phyloP scores from a whole-genome alignment of 2,113 vertebrate genomes.

The Porphyrio hochstetteri region DNA sequence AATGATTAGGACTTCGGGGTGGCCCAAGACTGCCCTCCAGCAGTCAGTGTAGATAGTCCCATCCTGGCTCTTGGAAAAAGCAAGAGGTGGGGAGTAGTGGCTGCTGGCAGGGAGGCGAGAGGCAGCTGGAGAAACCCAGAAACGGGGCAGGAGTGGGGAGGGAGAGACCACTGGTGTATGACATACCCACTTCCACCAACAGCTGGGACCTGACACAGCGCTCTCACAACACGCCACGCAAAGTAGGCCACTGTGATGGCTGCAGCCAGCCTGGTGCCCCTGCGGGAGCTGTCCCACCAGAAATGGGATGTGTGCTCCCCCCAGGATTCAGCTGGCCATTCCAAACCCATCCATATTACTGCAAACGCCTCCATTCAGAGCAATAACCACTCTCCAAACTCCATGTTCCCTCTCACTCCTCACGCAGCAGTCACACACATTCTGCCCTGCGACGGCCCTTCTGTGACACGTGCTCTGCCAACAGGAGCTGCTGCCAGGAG shows the following conservation, averaged over 20 bases:
- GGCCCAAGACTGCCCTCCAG: background rate
- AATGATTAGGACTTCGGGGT: background rate
- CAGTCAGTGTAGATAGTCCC: accelerated
- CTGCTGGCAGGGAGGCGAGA: background rate
- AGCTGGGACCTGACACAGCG: accelerated
- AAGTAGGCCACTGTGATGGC: background rate
- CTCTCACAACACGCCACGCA: accelerated
- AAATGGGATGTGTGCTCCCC: accelerated
- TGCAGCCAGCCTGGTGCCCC: background rate
- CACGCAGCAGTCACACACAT: background rate
- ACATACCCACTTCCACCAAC: background rate
- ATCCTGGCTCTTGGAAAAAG: background rate
- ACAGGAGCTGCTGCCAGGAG: background rate
- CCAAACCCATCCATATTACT: accelerated
- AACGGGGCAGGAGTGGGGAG: background rate
- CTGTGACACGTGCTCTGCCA: background rate
- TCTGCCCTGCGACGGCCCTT: background rate
- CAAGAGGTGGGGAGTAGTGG: background rate
- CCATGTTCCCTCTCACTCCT: background rate
- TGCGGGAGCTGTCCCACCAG: accelerated
- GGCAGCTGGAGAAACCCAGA: background rate
- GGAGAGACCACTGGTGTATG: too few relatives aligned
- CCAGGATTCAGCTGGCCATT: background rate
- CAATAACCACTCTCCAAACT: background rate
- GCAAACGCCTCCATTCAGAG: background rate